Conservation (phyloP, 2,797 vertebrate species). For the Malurus leucopterus region DNA sequence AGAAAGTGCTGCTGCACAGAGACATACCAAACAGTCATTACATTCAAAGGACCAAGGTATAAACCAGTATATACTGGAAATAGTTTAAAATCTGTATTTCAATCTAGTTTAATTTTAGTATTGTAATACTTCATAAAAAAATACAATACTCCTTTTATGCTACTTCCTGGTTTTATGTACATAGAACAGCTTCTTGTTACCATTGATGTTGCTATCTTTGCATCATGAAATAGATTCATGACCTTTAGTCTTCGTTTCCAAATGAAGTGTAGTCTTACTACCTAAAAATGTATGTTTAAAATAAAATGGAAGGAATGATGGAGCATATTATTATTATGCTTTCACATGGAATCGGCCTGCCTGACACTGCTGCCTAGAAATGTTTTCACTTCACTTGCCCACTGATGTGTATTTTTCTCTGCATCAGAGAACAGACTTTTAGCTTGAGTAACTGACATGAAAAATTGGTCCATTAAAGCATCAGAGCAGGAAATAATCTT, state of each 20-base stretch:
- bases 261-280: not conserved
- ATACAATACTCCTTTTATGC: not conserved
- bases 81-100: not conserved
- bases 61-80: not conserved
- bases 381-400: not conserved
- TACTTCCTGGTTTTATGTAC: not conserved
- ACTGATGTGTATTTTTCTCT: not conserved
- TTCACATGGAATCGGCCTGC: not conserved
- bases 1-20: constrained; percentile 75
- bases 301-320: not conserved
- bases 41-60: constrained; percentile 81
- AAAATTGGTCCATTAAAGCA: not conserved
- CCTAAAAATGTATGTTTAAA: not conserved
- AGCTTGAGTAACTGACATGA: not conserved
- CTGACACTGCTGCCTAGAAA: not conserved
- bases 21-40: constrained; percentile 68
- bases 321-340: not conserved
- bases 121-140: not conserved
- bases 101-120: not conserved
- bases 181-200: not conserved
- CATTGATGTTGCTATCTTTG: not conserved
- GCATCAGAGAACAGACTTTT: not conserved
- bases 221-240: not conserved
- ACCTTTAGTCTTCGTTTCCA: not conserved
- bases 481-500: not conserved